Base-by-base conservation (phyloP, 2,797 vertebrate species). In the Aulostomus chinensis region DNA sequence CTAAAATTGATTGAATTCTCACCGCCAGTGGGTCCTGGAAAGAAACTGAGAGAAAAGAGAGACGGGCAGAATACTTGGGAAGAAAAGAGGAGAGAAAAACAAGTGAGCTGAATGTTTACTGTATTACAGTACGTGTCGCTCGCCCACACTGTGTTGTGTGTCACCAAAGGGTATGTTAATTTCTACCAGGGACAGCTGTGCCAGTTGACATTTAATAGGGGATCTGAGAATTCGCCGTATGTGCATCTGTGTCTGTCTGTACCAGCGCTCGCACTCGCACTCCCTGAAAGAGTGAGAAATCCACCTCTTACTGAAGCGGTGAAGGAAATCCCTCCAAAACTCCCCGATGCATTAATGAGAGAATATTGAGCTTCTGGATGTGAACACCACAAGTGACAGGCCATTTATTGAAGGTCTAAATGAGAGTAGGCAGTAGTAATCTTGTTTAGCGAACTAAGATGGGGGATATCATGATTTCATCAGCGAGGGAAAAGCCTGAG, bases 171-270 rank as follows among this genome's bases (percentile, higher is more conserved):
- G 63, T 49, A 62, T 9, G 11, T 61, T 79, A 1, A 73, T 80
- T 68, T 73, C 73, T 62, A 58, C 43, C 63, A 58, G 57, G 56
- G 68, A 81, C 86, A 90, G 86, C 87, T 88, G 87, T 77, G 60
- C 48, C 58, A 54, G 76, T 37, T 87, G 86, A 88, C 86, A 88
- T 88, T 88, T 89, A 78, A 60, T 58, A 39, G 11, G 68, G 68
- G 67, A 82, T 75, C 67, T 66, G 43, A 53, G 47, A 51, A 47
- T 46, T 40, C 26, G 13, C 36, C 8, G 10, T 68, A 5, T 24
- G 14, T 9, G 36, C 0, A 6, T 12, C 12, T 32, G 33, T 17
- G 13, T 32, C 41, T 42, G 29, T 24, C 31, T 29, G 34, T 13
- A 31, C 1, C 33, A 12, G 50, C 34, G 8, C 34, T 14, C 39